Percentiles rank a stretch among this genome's conserved stretches.
These are phyloP conservation scores for Acanthurus lineatus DNA, from an alignment of 2,797 vertebrate genomes.

Conservation along the genomic window DNA sequence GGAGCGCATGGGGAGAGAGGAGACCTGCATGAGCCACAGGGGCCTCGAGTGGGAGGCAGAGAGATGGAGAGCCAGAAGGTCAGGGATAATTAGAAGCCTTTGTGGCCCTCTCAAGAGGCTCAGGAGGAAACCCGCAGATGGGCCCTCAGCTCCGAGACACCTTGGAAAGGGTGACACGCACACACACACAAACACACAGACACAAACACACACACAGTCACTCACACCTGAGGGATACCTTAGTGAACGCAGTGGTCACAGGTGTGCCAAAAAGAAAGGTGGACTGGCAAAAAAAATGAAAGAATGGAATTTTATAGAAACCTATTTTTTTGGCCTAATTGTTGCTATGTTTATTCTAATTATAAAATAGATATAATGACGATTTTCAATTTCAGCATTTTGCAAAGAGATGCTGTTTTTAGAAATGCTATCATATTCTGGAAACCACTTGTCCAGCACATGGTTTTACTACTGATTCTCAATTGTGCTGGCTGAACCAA, in stretches of 20 bases:
- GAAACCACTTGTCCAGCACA: conserved; percentile 26
- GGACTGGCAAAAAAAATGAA: conserved; percentile 7
- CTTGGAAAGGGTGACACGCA: conserved; percentile 49
- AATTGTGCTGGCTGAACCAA: conserved; percentile 30
- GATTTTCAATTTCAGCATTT: conserved; percentile 17
- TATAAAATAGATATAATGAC: conserved; percentile 31
- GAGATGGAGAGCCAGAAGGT: conserved; percentile 84
- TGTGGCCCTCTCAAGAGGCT: conserved; percentile 82
- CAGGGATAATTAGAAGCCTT: conserved; percentile 89
- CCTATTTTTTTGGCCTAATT: not conserved
- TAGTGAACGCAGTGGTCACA: conserved; percentile 52
- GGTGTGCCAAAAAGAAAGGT: conserved; percentile 40
- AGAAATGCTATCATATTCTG: conserved; percentile 1
- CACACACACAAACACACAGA: conserved; percentile 38
- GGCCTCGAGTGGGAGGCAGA: conserved; percentile 71
- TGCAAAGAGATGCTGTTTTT: conserved; percentile 9
- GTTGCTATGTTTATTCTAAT: not conserved
- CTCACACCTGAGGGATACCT: conserved; percentile 45
- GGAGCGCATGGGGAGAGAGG: conserved; percentile 58
- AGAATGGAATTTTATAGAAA: not conserved
- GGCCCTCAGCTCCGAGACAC: conserved; percentile 73
- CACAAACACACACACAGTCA: not conserved
- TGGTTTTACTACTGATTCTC: conserved; percentile 26
- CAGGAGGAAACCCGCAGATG: conserved; percentile 83
- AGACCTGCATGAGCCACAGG: conserved; percentile 66